Evolutionary conservation across 2,113 vertebrate species (phyloP).

Genomic region (Sialia sialis): DNA sequence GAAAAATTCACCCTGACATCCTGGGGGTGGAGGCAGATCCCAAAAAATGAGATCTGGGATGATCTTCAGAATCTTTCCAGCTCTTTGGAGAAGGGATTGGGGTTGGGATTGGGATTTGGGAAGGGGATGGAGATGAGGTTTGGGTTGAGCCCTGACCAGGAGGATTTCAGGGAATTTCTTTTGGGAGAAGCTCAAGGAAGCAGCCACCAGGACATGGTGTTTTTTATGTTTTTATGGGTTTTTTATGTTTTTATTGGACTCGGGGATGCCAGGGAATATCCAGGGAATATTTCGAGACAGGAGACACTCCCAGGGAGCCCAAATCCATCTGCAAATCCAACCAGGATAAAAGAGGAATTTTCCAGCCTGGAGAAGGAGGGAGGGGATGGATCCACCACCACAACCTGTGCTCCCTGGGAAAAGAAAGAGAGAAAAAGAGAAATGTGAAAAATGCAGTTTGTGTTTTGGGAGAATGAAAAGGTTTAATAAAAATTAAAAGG

Average conservation of each 20-base stretch:
- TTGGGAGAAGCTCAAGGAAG: background rate
- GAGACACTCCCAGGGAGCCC: background rate
- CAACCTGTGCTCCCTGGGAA: background rate
- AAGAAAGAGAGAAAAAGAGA: background rate
- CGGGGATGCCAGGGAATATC: background rate
- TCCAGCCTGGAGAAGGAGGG: background rate
- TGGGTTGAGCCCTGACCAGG: background rate
- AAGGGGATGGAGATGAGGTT: fast-evolving
- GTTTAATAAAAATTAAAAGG: background rate
- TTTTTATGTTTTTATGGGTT: too few relatives aligned
- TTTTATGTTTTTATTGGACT: slow-evolving; percentile 33
- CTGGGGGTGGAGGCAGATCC: too few relatives aligned
- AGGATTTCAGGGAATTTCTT: background rate
- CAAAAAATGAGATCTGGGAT: background rate
- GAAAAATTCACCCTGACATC: background rate
- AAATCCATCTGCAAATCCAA: background rate
- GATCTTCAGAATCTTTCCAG: background rate
- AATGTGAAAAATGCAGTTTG: too few relatives aligned
- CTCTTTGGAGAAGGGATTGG: background rate
- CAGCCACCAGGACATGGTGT: background rate
- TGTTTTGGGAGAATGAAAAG: too few relatives aligned
- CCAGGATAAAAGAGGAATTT: background rate
- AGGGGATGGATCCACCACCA: background rate
- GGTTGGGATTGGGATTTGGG: too few relatives aligned
- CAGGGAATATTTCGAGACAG: fast-evolving